Base-by-base conservation (phyloP, 2,888 invertebrate genomes). In the Euplagia quadripunctaria region DNA sequence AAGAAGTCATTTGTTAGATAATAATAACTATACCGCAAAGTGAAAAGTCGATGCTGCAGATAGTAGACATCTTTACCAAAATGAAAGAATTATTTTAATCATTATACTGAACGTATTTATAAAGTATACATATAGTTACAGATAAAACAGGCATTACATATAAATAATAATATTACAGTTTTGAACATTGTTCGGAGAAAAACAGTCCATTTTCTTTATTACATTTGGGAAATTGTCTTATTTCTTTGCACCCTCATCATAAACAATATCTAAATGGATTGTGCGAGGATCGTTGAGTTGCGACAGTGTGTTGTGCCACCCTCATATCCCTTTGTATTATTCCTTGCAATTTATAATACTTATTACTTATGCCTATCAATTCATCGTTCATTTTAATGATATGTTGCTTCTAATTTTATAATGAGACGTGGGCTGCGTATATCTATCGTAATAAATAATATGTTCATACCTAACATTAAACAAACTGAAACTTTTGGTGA, bases 311-410 rank as follows among this genome's bases (percentile, higher is more conserved):
- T 75, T 85, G 85, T 84, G 76, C 78, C 81, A 80, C 79, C 81
- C 79, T 82, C 82, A 77, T 79, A 83, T 86, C 80, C 81, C 81
- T 85, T 83, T 82, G 84, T 86, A 87, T 88, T 87, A 85, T 86
- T 86, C 80, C 80, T 79, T 79, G 84, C 82, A 83, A 88, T 89
- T 88, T 87, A 89, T 88, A 83, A 85, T 78, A 82, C 82, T 85
- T 87, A 84, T 86, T 74, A 79, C 75, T 79, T 86, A 85, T 84
- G 76, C 75, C 77, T 75, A 74, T 82, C 81, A 31, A 31, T 31
- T 31, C 2, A 83, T 88, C 78, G 75, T 79, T 87, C 84, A 85
- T 86, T 87, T 87, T 86, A 88, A 89, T 86, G 86, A 79, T 74
- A 76, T 80, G 83, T 86, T 87, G 82, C 86, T 88, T 88, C 82